phyloP scores from a whole-genome alignment of 64 coral and sea anemone species.

The Montipora foliosa region DNA sequence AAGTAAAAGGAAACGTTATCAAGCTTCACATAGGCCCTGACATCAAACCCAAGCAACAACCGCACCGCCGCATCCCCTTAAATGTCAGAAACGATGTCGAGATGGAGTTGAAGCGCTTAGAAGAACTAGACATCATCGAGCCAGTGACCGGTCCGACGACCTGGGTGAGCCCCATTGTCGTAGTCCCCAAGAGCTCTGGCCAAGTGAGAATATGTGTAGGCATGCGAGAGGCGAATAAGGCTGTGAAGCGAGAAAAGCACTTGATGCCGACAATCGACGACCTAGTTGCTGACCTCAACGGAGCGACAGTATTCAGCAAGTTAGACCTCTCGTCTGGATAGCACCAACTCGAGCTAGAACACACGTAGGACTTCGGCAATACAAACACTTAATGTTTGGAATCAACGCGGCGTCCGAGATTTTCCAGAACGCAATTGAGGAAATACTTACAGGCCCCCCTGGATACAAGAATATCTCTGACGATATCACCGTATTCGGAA shows the following conservation, averaged over 20 bases:
- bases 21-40: conserved; percentile 79
- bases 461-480: conserved; percentile 70
- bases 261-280: conserved; percentile 67
- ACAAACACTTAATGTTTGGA: conserved; percentile 76
- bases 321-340: conserved; percentile 76
- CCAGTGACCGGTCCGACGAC: conserved; percentile 50
- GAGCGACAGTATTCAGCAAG: conserved; percentile 58
- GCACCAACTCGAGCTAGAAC: conserved; percentile 70
- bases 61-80: conserved; percentile 76
- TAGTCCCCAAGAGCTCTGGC: conserved; percentile 62
- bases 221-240: conserved; percentile 74
- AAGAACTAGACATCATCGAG: conserved; percentile 70
- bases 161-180: conserved; percentile 67
- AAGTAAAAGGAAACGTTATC: conserved; percentile 62
- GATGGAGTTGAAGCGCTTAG: conserved; percentile 68
- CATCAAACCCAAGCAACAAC: conserved; percentile 62
- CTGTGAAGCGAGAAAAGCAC: conserved; percentile 61
- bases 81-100: conserved; percentile 71
- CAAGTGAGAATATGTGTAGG: conserved; percentile 73
- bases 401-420: conserved; percentile 76
- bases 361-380: conserved; percentile 59
- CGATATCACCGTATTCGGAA: conserved; percentile 71
- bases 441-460: conserved; percentile 40
- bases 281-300: conserved; percentile 51
- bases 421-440: conserved; percentile 67